Evolutionary conservation across 2,797 vertebrate genomes (phyloP).

Genomic region (Coendou prehensilis): DNA sequence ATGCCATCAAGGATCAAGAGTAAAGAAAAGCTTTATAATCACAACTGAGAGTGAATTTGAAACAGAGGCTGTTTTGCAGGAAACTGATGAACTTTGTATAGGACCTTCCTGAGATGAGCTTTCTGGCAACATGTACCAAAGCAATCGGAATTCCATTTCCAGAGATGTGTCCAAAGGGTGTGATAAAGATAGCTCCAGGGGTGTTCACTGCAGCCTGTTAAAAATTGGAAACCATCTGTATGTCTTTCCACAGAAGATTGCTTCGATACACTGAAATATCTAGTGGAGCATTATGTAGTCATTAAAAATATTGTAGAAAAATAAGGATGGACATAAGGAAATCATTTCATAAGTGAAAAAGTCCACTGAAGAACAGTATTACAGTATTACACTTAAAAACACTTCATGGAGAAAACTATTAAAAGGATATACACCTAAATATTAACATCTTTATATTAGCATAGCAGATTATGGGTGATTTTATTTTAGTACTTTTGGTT

Average conservation of each 20-base stretch:
- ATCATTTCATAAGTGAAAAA: conserved; percentile 11
- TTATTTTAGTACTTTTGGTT: conserved; percentile 11
- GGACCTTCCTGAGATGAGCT: background rate
- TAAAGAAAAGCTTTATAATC: conserved; percentile 58
- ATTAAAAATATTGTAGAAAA: conserved; percentile 41
- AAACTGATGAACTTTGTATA: conserved; percentile 22
- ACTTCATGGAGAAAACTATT: conserved; percentile 4
- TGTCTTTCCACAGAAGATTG: background rate
- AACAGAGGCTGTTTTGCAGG: background rate
- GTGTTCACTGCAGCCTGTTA: background rate
- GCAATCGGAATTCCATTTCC: conserved; percentile 10
- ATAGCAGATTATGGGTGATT: background rate
- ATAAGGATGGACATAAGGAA: background rate
- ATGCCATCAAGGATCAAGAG: background rate
- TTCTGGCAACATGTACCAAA: background rate
- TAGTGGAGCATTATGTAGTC: background rate
- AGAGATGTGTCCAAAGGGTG: conserved; percentile 9
- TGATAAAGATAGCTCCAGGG: background rate
- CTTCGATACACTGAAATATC: background rate
- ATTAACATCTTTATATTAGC: background rate
- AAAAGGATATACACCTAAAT: background rate
- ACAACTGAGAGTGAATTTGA: conserved; percentile 28
- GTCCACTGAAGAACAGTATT: background rate
- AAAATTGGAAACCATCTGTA: background rate
- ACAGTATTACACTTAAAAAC: background rate